Evolutionary conservation across 1,140 invertebrate species (phyloP).

Genomic region (Procambarus virginalis): DNA sequence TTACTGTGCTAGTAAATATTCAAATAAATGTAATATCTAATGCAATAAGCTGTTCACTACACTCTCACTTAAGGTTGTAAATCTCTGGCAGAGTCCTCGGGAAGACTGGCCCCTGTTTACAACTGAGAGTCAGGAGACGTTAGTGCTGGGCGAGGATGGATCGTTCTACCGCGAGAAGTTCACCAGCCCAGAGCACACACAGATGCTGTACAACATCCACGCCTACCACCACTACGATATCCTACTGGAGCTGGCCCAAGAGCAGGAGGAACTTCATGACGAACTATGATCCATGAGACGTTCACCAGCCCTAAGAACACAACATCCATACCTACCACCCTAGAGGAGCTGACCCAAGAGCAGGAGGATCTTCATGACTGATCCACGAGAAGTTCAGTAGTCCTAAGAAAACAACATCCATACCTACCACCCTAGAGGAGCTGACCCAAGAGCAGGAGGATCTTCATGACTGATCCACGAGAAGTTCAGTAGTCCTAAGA

Average conservation of each 20-base stretch:
- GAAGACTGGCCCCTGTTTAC: conserved; percentile 26
- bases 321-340: conserved; percentile 1
- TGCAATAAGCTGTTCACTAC: too few relatives aligned
- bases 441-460: too few relatives aligned
- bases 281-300: neutral
- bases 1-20: too few relatives aligned
- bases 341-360: neutral
- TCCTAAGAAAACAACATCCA: too few relatives aligned
- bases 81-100: neutral
- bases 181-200: neutral
- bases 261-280: neutral
- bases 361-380: neutral
- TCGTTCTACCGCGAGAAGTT: neutral
- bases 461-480: too few relatives aligned
- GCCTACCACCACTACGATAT: neutral
- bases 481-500: too few relatives aligned
- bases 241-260: neutral
- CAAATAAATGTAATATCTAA: too few relatives aligned
- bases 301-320: neutral
- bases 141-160: conserved; percentile 21
- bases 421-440: too few relatives aligned
- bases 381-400: too few relatives aligned
- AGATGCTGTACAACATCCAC: conserved; percentile 27
- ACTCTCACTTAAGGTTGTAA: too few relatives aligned
- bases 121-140: neutral